phyloP scores from a whole-genome alignment of 2,888 invertebrate genomes.

The Athalia cordata region DNA sequence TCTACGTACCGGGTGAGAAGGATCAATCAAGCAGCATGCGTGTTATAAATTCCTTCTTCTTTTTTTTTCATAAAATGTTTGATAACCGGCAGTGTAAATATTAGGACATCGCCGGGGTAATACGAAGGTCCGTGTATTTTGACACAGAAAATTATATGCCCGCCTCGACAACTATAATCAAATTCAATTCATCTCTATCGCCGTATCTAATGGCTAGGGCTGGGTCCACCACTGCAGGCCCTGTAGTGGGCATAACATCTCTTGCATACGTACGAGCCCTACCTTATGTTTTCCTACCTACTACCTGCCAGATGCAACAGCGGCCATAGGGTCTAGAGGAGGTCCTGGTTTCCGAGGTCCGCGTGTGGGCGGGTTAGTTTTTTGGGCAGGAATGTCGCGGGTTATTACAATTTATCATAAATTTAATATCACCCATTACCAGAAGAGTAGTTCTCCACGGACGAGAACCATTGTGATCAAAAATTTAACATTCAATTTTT shows the following conservation, averaged over 20 bases:
- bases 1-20: not conserved
- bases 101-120: constrained; percentile 44
- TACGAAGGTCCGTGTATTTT: constrained; percentile 57
- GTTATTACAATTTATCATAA: constrained; percentile 64
- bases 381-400: constrained; percentile 56
- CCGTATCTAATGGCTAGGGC: constrained; percentile 55
- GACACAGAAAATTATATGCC: constrained; percentile 64
- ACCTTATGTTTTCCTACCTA: constrained; percentile 5
- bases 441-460: constrained; percentile 53
- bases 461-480: constrained; percentile 18
- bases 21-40: constrained; percentile 7
- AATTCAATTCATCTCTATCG: constrained; percentile 65
- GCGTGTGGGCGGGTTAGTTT: constrained; percentile 53
- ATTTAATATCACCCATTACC: constrained; percentile 58
- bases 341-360: constrained; percentile 13
- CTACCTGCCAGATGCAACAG: not conserved
- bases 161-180: constrained; percentile 56
- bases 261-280: constrained; percentile 29
- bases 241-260: constrained; percentile 6
- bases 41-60: not conserved
- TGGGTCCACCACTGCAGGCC: constrained; percentile 24
- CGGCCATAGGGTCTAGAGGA: constrained; percentile 24
- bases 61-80: not conserved
- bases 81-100: constrained; percentile 38
- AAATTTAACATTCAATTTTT: not conserved